Base-by-base conservation (phyloP, 2,888 invertebrate genomes). In the Pimpla rufipes region DNA sequence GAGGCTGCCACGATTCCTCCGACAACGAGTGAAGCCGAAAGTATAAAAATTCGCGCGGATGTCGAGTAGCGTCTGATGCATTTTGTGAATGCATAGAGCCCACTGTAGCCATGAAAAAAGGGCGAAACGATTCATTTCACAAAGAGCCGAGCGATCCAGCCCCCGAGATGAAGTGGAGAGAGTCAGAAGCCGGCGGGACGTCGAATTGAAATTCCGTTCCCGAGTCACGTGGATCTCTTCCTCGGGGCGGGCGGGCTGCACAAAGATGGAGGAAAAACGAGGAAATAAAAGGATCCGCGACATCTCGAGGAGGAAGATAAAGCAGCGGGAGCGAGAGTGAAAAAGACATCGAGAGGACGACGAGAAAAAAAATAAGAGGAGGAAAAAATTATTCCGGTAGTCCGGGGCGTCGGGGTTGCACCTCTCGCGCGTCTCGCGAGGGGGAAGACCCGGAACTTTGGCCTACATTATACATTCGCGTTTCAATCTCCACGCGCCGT, bases 401-500 rank as follows among this genome's bases (percentile, higher is more conserved):
- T 18, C n/a, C 6, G 18, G 11, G 23, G 42, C n/a, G n/a, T n/a
- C n/a, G 62, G 29, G 10, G 35, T 7, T 3, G 13, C 10, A 23
- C 64, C 47, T 79, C 45, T 75, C 42, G 64, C 77, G 59, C 75
- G 64, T 75, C 23, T 57, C 50, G 70, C 16, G 16, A 59, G 57
- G 35, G 50, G 29, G 23, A 23, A 21, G 78, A 74, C 29, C 37
- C 10, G 47, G 47, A 85, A 78, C 80, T 81, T 79, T 81, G 81
- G 79, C 77, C 75, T 78, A 83, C 52, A 83, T 85, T 85, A 86
- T 76, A 83, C 76, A 81, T 85, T 85, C 79, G 79, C 78, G 81
- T 85, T 86, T 83, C 83, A 86, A 86, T 83, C 77, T 83, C 62
- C 85, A 83, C 79, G 77, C 79, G 70, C 47, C 81, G 29, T 13